phyloP scores from a whole-genome alignment of 2,888 invertebrate species.

The Reticulitermes lucifugus region DNA sequence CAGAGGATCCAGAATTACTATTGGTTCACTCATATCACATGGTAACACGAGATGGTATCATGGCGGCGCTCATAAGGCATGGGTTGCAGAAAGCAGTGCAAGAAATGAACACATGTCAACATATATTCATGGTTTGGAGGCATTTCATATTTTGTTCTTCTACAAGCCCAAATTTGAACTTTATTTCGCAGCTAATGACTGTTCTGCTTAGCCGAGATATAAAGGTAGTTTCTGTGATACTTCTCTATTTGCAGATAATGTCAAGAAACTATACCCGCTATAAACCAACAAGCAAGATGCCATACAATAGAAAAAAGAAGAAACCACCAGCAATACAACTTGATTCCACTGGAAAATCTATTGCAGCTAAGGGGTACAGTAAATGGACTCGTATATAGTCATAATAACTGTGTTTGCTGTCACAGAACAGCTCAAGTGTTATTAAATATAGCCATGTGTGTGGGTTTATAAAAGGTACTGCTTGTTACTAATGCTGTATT shows the following conservation, averaged over 20 bases:
- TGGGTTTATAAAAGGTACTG: neutral
- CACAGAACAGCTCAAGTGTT: too few species aligned
- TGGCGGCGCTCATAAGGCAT: slow-evolving; percentile 73
- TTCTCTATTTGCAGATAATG: neutral
- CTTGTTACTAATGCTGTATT: neutral
- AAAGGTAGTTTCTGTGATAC: neutral
- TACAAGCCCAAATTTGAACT: too few species aligned
- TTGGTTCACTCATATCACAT: slow-evolving; percentile 59
- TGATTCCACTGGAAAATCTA: slow-evolving; percentile 71
- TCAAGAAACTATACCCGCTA: neutral
- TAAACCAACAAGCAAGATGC: slow-evolving; percentile 6
- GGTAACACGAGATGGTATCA: slow-evolving; percentile 60
- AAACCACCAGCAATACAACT: slow-evolving; percentile 56
- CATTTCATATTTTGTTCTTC: too few species aligned
- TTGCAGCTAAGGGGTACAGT: slow-evolving; percentile 76
- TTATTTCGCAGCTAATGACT: too few species aligned
- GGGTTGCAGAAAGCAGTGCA: slow-evolving; percentile 59
- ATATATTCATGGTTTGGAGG: slow-evolving; percentile 16
- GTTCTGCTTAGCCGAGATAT: too few species aligned
- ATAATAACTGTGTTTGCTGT: too few species aligned
- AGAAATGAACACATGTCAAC: slow-evolving; percentile 36
- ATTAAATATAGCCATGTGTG: neutral
- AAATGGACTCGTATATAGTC: neutral
- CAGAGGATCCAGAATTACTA: slow-evolving; percentile 67
- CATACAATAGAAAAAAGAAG: slow-evolving; percentile 21